These are phyloP conservation scores for Pelobates cultripes DNA, from an alignment of 2,797 vertebrate species.

Conservation along the genomic window DNA sequence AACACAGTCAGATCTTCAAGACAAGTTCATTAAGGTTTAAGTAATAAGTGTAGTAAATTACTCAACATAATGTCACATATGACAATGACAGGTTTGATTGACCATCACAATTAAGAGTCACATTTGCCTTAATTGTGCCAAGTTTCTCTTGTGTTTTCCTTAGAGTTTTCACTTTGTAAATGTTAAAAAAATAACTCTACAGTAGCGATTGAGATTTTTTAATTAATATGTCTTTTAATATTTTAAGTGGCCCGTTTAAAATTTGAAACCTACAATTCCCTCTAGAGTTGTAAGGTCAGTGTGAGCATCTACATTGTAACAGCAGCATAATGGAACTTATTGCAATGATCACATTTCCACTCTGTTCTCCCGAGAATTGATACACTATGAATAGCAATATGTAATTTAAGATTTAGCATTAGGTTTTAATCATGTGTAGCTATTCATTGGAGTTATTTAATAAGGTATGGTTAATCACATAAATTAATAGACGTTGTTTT, in stretches of 20 bases:
- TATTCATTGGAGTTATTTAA: conserved; percentile 17
- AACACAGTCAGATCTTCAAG: too few species aligned
- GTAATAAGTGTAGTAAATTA: too few species aligned
- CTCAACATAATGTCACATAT: too few species aligned
- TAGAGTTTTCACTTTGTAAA: background rate
- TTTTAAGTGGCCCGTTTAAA: background rate
- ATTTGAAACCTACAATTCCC: conserved; percentile 9
- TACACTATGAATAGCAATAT: conserved; percentile 5
- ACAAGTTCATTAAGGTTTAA: too few species aligned
- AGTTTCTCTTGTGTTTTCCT: too few species aligned
- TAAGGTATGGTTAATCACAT: conserved; percentile 4
- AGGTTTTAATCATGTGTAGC: conserved; percentile 9
- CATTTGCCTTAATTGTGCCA: too few species aligned
- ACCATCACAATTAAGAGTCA: too few species aligned
- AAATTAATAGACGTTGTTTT: conserved; percentile 11
- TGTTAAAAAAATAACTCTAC: background rate
- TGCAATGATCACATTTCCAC: background rate
- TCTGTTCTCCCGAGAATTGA: background rate
- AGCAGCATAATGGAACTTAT: conserved; percentile 2
- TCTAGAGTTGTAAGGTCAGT: conserved; percentile 8
- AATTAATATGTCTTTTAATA: conserved; percentile 9
- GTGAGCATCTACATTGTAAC: background rate
- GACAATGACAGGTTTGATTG: too few species aligned
- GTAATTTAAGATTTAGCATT: conserved; percentile 10
- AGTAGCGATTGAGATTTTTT: background rate